These are phyloP conservation scores for Machimus atricapillus DNA, from an alignment of 2,888 invertebrate genomes.

Conservation along the genomic window DNA sequence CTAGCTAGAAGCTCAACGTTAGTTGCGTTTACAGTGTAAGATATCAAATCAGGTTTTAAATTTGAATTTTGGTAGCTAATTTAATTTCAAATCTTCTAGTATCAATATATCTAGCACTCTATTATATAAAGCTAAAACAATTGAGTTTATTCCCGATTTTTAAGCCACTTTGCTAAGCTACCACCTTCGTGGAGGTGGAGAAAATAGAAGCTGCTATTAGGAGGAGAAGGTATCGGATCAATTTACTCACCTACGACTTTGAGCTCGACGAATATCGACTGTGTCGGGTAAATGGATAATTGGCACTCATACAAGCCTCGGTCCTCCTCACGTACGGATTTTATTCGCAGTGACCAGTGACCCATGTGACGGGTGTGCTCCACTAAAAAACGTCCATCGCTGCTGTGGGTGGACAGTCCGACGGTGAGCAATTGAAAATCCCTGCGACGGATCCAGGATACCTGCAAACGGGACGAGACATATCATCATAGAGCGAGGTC, in stretches of 20 bases:
- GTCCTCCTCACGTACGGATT: constrained; percentile 61
- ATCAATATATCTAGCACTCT: not conserved
- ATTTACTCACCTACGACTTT: constrained; percentile 69
- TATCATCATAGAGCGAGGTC: not conserved
- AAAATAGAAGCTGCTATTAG: not conserved
- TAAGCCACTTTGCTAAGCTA: not conserved
- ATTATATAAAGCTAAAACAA: not conserved
- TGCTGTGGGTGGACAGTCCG: constrained; percentile 69
- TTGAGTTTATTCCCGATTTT: not conserved
- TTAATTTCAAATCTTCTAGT: too few relatives aligned
- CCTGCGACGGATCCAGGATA: constrained; percentile 71
- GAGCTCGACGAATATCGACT: constrained; percentile 70
- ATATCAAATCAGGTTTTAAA: too few relatives aligned
- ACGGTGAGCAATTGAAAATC: constrained; percentile 73
- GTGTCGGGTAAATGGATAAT: constrained; percentile 72
- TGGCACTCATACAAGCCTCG: constrained; percentile 69
- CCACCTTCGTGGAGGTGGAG: not conserved
- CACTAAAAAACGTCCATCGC: constrained; percentile 70
- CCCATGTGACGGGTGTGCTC: constrained; percentile 69
- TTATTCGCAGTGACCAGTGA: constrained; percentile 66
- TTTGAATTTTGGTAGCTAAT: too few relatives aligned
- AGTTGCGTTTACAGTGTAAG: too few relatives aligned
- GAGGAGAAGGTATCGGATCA: not conserved
- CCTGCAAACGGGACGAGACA: constrained; percentile 55
- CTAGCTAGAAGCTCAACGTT: too few relatives aligned